These are phyloP conservation scores for Pollenia labialis DNA, from an alignment of 2,888 invertebrate genomes.

Conservation along the genomic window DNA sequence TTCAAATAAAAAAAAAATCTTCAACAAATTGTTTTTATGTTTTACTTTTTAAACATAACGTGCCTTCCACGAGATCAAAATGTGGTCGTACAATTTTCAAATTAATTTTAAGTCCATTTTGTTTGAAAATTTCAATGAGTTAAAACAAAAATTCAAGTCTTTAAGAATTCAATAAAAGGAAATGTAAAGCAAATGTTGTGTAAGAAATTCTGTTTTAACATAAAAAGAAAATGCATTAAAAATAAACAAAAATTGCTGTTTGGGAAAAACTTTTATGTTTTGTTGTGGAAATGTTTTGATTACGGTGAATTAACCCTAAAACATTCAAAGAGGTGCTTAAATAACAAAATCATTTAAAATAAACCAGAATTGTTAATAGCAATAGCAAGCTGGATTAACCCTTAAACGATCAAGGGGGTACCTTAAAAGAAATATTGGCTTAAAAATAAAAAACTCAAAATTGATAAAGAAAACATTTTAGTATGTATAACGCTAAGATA, in stretches of 20 bases:
- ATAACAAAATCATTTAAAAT: no score
- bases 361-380: no score
- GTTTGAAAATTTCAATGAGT: constrained; percentile 30
- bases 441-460: no score
- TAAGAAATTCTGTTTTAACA: constrained; percentile 33
- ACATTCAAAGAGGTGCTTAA: neutral
- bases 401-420: no score
- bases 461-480: no score
- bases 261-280: constrained; percentile 55
- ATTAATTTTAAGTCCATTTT: constrained; percentile 27
- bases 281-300: constrained; percentile 48
- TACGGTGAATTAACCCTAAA: neutral
- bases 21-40: constrained; percentile 36
- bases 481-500: no score
- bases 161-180: constrained; percentile 2
- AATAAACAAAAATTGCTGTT: neutral
- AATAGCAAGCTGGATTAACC: no score
- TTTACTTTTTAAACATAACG: constrained; percentile 32
- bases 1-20: constrained; percentile 14
- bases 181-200: constrained; percentile 32
- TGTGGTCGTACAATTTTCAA: constrained; percentile 51
- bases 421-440: no score
- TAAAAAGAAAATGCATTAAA: constrained; percentile 29
- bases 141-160: constrained; percentile 1
- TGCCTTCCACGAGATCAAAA: constrained; percentile 56